phyloP scores from a whole-genome alignment of 2,888 invertebrate genomes.

The Nymphalis c-album region DNA sequence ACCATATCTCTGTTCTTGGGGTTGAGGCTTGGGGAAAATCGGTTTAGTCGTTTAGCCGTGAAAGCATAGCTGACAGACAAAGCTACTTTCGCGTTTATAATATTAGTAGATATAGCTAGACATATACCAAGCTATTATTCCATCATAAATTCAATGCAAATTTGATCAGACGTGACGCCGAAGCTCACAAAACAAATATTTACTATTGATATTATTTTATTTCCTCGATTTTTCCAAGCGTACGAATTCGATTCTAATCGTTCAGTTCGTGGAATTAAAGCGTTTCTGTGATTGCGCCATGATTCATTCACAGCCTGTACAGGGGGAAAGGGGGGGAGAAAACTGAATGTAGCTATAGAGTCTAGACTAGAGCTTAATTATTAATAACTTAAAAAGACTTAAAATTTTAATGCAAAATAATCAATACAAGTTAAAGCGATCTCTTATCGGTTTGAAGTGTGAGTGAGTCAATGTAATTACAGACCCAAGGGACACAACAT shows the following conservation, averaged over 20 bases:
- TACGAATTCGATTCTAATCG: slow-evolving; percentile 21
- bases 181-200: neutral
- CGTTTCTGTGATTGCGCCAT: slow-evolving; percentile 43
- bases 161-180: neutral
- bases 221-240: slow-evolving; percentile 15
- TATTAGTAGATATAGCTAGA: too few relatives aligned
- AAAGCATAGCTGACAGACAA: too few relatives aligned
- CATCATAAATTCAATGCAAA: neutral
- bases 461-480: too few relatives aligned
- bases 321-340: slow-evolving; percentile 34
- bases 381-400: slow-evolving; percentile 4
- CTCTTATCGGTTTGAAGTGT: too few relatives aligned
- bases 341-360: slow-evolving; percentile 14
- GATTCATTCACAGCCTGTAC: slow-evolving; percentile 58
- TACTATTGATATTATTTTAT: slow-evolving; percentile 2
- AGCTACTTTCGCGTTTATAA: too few relatives aligned
- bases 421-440: too few relatives aligned
- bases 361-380: slow-evolving; percentile 15
- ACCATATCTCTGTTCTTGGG: too few relatives aligned
- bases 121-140: neutral
- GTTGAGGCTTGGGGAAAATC: too few relatives aligned
- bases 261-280: slow-evolving; percentile 34
- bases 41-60: too few relatives aligned
- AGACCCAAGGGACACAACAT: too few relatives aligned
- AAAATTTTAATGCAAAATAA: too few relatives aligned